Base-by-base conservation (phyloP, 2,888 invertebrate genomes). In the Andrena marginata region DNA sequence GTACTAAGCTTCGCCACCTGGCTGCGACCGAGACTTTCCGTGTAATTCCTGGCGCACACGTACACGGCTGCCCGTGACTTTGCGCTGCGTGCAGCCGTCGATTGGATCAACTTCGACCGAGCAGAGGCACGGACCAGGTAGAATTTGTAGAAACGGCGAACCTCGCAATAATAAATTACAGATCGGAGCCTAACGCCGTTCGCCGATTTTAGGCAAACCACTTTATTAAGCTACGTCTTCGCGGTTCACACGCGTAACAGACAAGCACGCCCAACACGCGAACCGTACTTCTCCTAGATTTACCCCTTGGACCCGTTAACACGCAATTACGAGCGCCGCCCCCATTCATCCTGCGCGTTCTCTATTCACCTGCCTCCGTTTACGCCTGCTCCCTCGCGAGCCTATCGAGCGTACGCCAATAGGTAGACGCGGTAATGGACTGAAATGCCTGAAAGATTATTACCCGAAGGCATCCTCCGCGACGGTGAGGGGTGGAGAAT, bases 1-100 rank as follows among this genome's bases (percentile, higher is more conserved):
- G 89, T 88, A 85, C 89, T 89, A 90, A 91, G 88, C 88, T 76
- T 81, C 65, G 85, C 72, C 82, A 85, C 85, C 79, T 87, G 69
- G 85, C 85, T 68, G 68, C 76, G 70, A 59, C 85, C 73, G 72
- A 64, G 71, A 80, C 77, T 82, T 86, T 78, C 77, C 72, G 71
- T 73, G 80, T 86, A 87, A 87, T 87, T 80, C 77, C 54, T 60
- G 49, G 68, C 29, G 2, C 20, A 42, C 56, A 48, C 54, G 59
- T 60, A 42, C 31, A 49, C 56, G 60, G 68, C 33, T 35, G 5
- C 33, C 13, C n/a, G 5, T 33, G 23, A 35, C 56, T 69, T 42
- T 26, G 13, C 13, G 48, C 54, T 54, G 35, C 13, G 20, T 13
- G 13, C 35, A 56, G 59, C 31, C 13, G 31, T 33, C 16, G 31